Conservation (phyloP, 1,140 invertebrate genomes). For the Oncopodura yosiiana region DNA sequence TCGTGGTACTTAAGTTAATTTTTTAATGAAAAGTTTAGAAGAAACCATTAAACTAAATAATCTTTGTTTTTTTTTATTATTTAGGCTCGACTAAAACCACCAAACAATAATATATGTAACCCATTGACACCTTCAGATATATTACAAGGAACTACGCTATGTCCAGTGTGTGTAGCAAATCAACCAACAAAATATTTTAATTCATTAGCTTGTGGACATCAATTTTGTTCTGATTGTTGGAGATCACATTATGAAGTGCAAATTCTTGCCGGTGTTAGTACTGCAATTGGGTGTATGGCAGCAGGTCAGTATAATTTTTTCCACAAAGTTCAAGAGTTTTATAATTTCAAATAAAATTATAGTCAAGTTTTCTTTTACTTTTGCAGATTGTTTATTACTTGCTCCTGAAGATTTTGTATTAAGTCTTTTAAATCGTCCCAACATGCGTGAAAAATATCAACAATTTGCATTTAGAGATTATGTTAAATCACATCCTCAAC, state of each 20-base stretch:
- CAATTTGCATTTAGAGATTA: slow-evolving; percentile 92
- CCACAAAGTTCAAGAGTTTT: not conserved
- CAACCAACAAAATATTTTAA: slow-evolving; percentile 54
- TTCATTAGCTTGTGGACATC: slow-evolving; percentile 76
- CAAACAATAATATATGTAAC: slow-evolving; percentile 38
- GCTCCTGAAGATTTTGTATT: slow-evolving; percentile 93
- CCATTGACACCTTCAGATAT: slow-evolving; percentile 22
- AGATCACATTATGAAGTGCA: slow-evolving; percentile 89
- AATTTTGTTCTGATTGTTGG: slow-evolving; percentile 93
- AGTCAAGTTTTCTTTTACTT: not conserved
- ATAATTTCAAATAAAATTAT: not conserved
- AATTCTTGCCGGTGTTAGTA: slow-evolving; percentile 74
- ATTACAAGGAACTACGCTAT: slow-evolving; percentile 40
- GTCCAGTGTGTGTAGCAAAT: slow-evolving; percentile 53
- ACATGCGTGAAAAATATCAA: slow-evolving; percentile 82
- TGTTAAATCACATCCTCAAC: slow-evolving; percentile 80
- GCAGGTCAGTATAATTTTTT: not conserved
- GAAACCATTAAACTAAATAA: too few species aligned
- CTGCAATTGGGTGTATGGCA: slow-evolving; percentile 42
- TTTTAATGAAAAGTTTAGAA: too few species aligned
- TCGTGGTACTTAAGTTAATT: too few species aligned
- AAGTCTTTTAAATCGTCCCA: slow-evolving; percentile 64
- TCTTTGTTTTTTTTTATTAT: too few species aligned
- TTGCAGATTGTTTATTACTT: slow-evolving; percentile 68
- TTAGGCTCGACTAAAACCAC: slow-evolving; percentile 74